Conservation (phyloP, 2,797 vertebrate genomes). For the Sebastes hubbsi region DNA sequence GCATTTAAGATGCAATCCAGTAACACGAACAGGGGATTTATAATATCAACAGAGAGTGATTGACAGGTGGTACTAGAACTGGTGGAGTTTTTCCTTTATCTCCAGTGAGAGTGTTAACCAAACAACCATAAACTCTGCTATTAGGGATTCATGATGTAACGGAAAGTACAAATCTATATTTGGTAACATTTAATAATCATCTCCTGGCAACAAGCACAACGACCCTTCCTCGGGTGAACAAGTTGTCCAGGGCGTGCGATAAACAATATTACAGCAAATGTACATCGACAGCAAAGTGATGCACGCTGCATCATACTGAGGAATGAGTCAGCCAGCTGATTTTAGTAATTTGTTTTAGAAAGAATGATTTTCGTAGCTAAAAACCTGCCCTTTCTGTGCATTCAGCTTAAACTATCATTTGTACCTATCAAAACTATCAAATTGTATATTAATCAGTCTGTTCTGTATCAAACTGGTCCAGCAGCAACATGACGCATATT, state of each 20-base stretch:
- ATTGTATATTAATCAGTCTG: constrained; percentile 13
- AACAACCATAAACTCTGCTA: constrained; percentile 28
- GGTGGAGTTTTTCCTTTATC: constrained; percentile 32
- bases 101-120: constrained; percentile 27
- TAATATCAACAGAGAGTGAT: constrained; percentile 55
- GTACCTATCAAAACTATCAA: neutral
- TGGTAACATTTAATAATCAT: constrained; percentile 42
- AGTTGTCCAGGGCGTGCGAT: neutral
- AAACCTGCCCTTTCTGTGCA: constrained; percentile 1
- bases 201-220: constrained; percentile 26
- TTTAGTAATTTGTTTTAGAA: constrained; percentile 20
- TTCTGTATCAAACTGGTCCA: neutral
- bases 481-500: neutral
- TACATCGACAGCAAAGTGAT: constrained; percentile 15
- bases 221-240: constrained; percentile 14
- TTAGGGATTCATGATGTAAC: constrained; percentile 33
- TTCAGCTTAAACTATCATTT: constrained; percentile 13
- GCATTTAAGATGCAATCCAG: constrained; percentile 66
- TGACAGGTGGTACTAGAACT: constrained; percentile 60
- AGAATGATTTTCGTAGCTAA: neutral
- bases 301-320: neutral
- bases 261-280: constrained; percentile 20
- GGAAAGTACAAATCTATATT: constrained; percentile 43
- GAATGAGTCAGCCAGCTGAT: neutral
- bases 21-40: constrained; percentile 60